Base-by-base conservation (phyloP, 2,888 invertebrate genomes). In the Parnassius mnemosyne region DNA sequence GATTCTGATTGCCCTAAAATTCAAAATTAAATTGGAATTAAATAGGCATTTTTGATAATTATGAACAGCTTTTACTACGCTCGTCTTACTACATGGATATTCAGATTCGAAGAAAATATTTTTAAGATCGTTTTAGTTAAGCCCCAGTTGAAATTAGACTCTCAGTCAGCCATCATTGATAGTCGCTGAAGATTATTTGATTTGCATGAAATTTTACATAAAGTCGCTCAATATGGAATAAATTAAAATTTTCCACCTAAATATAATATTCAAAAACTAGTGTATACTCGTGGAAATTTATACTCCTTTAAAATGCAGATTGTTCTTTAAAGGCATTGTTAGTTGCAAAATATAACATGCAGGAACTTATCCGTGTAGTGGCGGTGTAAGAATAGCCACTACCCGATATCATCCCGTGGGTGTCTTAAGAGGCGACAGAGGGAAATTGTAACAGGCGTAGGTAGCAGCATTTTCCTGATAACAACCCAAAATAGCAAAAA, bases 81-180 rank as follows among this genome's bases (percentile, higher is more conserved):
- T 49, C 42, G 42, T 53, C n/a, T n/a, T n/a, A n/a, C n/a, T n/a
- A n/a, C n/a, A n/a, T n/a, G 16, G 16, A 20, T 16, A 50, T 43
- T 50, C 12, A 10, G 49, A 60, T 53, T 50, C 11, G 13, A 44
- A 11, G 10, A 46, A 56, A 56, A 61, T 56, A 61, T 61, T 57
- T 57, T 41, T 16, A 52, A 57, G 46, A 47, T 13, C 20, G 9
- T 53, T 57, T 53, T 47, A 56, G 42, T 47, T 57, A 57, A 53
- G 16, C 11, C 62, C 41, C 62, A 13, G 42, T 41, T 25, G 34
- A 58, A 62, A 58, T 62, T 58, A 58, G 62, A 58, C 50, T 62
- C 43, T 42, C 53, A 54, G 58, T 58, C 42, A 57, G 34, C 47
- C 61, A 49, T 47, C 62, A 62, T 57, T 54, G 58, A 58, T 58